Evolutionary conservation across 1,140 invertebrate species (phyloP).

Genomic region (Akabosia matsudoensis): DNA sequence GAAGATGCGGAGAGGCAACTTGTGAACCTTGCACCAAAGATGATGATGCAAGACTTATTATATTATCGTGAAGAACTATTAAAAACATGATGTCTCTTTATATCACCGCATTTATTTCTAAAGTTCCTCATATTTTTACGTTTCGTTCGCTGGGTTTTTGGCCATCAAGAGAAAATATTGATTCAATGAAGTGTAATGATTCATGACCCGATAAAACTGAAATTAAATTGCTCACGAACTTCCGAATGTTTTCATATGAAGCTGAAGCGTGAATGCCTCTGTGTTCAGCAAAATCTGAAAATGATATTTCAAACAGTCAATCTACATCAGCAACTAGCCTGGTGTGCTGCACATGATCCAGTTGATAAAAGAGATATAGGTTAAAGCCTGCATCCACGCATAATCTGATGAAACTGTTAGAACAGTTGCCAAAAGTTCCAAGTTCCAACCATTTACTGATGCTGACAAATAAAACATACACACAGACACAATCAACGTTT

Average conservation of each 20-base stretch:
- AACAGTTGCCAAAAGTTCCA: too few species aligned
- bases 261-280: background rate
- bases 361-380: too few species aligned
- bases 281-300: background rate
- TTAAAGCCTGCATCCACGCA: too few species aligned
- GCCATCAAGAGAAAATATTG: background rate
- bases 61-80: too few species aligned
- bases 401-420: too few species aligned
- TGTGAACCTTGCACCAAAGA: background rate
- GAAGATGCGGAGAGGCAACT: background rate
- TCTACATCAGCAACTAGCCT: too few species aligned
- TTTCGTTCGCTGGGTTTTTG: background rate
- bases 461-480: too few species aligned
- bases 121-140: background rate
- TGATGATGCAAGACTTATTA: background rate
- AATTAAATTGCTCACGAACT: background rate
- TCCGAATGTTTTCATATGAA: background rate
- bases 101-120: background rate
- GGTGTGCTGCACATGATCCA: too few species aligned
- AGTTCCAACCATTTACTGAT: too few species aligned
- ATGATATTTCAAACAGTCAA: background rate
- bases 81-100: too few species aligned
- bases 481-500: too few species aligned
- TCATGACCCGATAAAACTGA: constrained; percentile 20
- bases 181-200: constrained; percentile 11